phyloP scores from a whole-genome alignment of 2,113 vertebrate species.

The Odontophorus gujanensis region DNA sequence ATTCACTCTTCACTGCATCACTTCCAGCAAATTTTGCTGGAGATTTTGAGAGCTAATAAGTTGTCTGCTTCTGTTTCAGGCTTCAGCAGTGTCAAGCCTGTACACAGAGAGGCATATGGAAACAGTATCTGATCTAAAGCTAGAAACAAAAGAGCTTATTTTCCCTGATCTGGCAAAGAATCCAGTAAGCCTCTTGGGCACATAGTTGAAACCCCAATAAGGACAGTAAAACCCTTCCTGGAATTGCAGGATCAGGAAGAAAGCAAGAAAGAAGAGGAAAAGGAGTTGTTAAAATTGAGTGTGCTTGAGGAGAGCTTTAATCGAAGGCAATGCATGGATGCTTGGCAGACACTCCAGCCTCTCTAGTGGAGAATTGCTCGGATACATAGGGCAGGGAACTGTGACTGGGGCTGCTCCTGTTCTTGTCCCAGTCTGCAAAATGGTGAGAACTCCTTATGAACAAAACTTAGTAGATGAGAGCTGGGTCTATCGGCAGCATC shows the following conservation, averaged over 20 bases:
- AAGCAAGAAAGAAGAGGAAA: conserved; percentile 17
- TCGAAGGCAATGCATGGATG: neutral
- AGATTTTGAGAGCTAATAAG: conserved; percentile 19
- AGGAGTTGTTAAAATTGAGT: neutral
- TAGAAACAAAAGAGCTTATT: conserved; percentile 55
- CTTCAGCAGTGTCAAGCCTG: neutral
- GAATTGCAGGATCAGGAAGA: conserved; percentile 22
- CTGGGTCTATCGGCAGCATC: neutral
- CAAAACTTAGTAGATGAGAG: neutral
- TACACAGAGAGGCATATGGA: neutral
- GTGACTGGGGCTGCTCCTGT: neutral
- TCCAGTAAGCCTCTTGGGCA: conserved; percentile 26
- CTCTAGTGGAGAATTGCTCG: neutral
- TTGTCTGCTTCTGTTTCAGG: neutral
- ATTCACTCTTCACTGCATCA: neutral
- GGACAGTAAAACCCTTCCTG: conserved; percentile 11
- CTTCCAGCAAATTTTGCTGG: conserved; percentile 15
- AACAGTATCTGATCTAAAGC: conserved; percentile 15
- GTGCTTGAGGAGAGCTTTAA: neutral
- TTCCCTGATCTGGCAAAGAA: conserved; percentile 41
- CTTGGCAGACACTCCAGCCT: neutral
- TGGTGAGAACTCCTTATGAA: neutral
- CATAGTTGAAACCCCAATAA: neutral
- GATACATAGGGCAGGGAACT: neutral
- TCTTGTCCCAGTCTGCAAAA: neutral